phyloP scores from a whole-genome alignment of 2,113 vertebrate genomes.

The Protomyctophum bolini region DNA sequence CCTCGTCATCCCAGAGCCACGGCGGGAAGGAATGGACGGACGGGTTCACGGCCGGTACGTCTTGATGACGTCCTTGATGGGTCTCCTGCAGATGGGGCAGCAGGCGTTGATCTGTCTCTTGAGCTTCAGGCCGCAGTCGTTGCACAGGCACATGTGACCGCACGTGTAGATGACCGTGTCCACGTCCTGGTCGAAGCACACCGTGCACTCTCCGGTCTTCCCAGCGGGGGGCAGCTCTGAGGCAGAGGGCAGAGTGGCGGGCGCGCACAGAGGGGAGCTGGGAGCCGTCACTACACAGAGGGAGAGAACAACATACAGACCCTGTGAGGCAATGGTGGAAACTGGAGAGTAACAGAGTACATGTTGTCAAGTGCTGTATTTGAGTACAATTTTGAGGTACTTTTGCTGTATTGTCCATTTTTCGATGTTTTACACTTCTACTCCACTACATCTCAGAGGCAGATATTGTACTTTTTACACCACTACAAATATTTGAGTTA shows the following conservation, averaged over 20 bases:
- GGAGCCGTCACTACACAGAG: conserved; percentile 89
- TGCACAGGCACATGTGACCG: conserved; percentile 98
- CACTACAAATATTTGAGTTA: too few species aligned
- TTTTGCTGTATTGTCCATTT: too few species aligned
- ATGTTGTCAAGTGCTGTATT: too few species aligned
- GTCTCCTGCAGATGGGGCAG: conserved; percentile 95
- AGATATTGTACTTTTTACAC: too few species aligned
- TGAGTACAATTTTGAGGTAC: too few species aligned
- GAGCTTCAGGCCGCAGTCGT: conserved; percentile 93
- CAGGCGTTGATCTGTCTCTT: conserved; percentile 93
- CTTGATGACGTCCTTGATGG: conserved; percentile 98
- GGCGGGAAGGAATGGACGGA: too few species aligned
- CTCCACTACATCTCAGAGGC: too few species aligned
- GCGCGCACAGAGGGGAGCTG: conserved; percentile 93
- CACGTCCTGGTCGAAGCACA: conserved; percentile 97
- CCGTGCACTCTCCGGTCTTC: conserved; percentile 92
- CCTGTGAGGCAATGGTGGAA: too few species aligned
- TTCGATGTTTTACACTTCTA: too few species aligned
- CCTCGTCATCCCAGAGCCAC: too few species aligned
- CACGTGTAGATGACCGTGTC: conserved; percentile 99
- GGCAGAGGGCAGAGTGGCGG: conserved; percentile 85
- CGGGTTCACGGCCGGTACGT: conserved; percentile 90
- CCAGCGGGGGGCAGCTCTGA: conserved; percentile 82
- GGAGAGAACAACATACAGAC: background rate
- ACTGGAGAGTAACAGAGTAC: too few species aligned